Base-by-base conservation (phyloP, 2,113 vertebrate species). In the Sinocyclocheilus maitianheensis region DNA sequence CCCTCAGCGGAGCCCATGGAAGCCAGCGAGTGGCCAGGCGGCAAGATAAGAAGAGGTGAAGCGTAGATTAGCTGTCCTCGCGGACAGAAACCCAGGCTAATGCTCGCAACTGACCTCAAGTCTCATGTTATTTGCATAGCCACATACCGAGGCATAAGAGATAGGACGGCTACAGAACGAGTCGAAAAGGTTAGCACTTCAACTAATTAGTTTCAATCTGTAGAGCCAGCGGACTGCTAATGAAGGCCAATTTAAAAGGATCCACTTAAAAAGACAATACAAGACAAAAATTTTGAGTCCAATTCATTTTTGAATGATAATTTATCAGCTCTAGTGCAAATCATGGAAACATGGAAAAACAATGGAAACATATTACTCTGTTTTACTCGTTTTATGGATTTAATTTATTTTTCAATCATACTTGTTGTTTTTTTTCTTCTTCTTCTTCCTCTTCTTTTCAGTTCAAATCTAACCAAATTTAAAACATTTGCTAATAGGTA, bases 21-120 rank as follows among this genome's bases (percentile, higher is more conserved):
- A 43, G 74, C 43, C 12, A 46, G 58, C 72, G 67, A 81, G 46
- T 34, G 30, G 69, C 30, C 69, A 80, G 77, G 30, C 48, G 60
- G 77, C 3, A 40, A 84, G 77, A 87, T 87, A 87, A 87, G 77
- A 75, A 51, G 30, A 76, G 74, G 79, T n/a, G 76, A 84, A 37
- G 13, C 60, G 24, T 34, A 87, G 86, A 87, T 84, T 80, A 87
- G 48, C 24, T 7, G 72, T 58, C 67, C 53, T 16, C 55, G 62
- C 12, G 16, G 58, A 71, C 46, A 58, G 67, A 75, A 34, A 34
- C 10, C 8, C 71, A 12, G 77, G 22, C 63, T 75, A 53, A 79
- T 65, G 58, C 40, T 3, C 13, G 51, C 40, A 3, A 65, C 37
- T 74, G 71, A 46, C 77, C 67, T 22, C 53, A 5, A 1, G 82